These are phyloP conservation scores for Colistium nudipinnis DNA, from an alignment of 2,113 vertebrate genomes.

Conservation along the genomic window DNA sequence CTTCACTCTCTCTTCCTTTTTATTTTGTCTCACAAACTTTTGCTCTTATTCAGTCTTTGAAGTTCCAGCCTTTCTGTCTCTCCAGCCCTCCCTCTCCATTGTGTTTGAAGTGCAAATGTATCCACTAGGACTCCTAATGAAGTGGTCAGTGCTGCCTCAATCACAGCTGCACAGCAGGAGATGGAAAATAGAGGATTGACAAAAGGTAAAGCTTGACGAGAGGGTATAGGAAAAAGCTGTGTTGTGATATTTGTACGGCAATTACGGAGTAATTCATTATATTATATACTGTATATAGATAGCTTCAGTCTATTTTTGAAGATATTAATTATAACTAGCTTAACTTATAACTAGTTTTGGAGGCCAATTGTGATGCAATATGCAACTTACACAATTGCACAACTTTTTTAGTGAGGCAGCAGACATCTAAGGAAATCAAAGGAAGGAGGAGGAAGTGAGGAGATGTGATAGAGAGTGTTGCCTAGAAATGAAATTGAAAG, in stretches of 20 bases:
- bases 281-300: no score
- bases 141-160: constrained; percentile 42
- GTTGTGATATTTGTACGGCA: background rate
- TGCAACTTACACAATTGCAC: background rate
- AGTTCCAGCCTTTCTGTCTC: background rate
- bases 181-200: background rate
- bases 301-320: background rate
- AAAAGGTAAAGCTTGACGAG: background rate
- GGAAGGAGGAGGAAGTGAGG: background rate
- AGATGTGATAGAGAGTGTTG: background rate
- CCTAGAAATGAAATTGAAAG: constrained; percentile 22
- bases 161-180: constrained; percentile 16
- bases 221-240: background rate
- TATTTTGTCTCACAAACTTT: background rate
- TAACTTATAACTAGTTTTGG: background rate
- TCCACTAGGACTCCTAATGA: constrained; percentile 62
- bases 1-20: background rate
- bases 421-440: constrained; percentile 1
- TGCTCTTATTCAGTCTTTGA: background rate
- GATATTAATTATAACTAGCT: no score
- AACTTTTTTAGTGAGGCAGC: background rate
- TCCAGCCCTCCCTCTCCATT: background rate
- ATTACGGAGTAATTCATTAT: background rate
- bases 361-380: background rate
- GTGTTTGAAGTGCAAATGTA: constrained; percentile 69